Evolutionary conservation across 1,140 invertebrate genomes (phyloP), one percentile per base, ranked within the genome.

Genomic region (Drosophila ercepeae): DNA sequence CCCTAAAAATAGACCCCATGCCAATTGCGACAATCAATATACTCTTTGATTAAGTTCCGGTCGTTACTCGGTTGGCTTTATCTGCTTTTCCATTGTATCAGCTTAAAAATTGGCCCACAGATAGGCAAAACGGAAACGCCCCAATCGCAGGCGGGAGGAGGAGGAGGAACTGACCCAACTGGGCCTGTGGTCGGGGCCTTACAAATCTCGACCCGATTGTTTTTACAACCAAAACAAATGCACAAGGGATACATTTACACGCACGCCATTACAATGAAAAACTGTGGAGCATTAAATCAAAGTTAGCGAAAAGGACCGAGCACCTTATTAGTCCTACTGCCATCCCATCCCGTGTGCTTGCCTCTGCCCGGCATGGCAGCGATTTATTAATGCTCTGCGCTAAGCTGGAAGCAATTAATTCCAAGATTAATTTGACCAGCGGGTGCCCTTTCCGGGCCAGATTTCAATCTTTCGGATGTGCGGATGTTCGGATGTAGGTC

Each of bases 391-490:
- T 86, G 86, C 74, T 86, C 73, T 86, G 81, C 67, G 79, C 77
- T 89, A 78, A 89, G 86, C 77, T 89, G 59, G 65, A 75, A 81
- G 86, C 86, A 89, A 89, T 89, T 89, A 89, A 89, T 89, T 75
- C 86, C 72, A 78, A 89, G 86, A 89, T 89, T 89, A 89, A 89
- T 89, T 86, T 84, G 49, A 78, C 86, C 86, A 75, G 67, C 65
- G 86, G 77, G 79, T 86, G 70, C 76, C 77, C 69, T 67, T 46
- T 44, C 75, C 50, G 34, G 52, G 65, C 9, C 75, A 23, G 61
- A 73, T 64, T 60, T 75, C 65, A 75, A 86, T 84, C 69, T 81
- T 60, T 41, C 42, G 23, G 55, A n/a, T n/a, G n/a, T n/a, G n/a
- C n/a, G n/a, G n/a, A n/a, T n/a, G n/a, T 60, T 41, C 42, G 23